phyloP scores from a whole-genome alignment of 2,888 invertebrate genomes.

The Pharmacophagus antenor region DNA sequence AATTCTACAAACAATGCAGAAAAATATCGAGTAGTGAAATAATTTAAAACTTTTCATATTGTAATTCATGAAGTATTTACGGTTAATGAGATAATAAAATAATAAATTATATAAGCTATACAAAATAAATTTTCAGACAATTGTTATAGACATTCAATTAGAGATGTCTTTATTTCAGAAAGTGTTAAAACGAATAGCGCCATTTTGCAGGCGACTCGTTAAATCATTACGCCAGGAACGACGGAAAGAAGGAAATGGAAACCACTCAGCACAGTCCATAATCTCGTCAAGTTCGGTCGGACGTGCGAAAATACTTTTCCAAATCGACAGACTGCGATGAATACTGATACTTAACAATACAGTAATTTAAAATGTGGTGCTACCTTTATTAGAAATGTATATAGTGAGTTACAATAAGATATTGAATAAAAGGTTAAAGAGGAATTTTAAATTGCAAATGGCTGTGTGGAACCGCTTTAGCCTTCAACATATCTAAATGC shows the following conservation, averaged over 20 bases:
- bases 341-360: slow-evolving; percentile 62
- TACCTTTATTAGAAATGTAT: not conserved
- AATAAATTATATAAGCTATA: not conserved
- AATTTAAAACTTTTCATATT: too few species aligned
- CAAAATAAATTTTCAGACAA: not conserved
- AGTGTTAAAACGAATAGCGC: slow-evolving; percentile 6
- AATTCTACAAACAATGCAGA: not conserved
- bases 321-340: slow-evolving; percentile 63
- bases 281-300: slow-evolving; percentile 23
- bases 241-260: slow-evolving; percentile 23
- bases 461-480: too few species aligned
- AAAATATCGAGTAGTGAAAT: not conserved
- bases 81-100: too few species aligned
- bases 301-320: slow-evolving; percentile 18
- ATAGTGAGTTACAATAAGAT: not conserved
- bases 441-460: too few species aligned
- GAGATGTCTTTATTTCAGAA: not conserved
- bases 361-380: not conserved
- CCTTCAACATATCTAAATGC: too few species aligned
- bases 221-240: slow-evolving; percentile 16
- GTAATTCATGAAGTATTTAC: too few species aligned
- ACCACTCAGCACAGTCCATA: slow-evolving; percentile 26
- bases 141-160: not conserved
- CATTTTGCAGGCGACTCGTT: slow-evolving; percentile 8
- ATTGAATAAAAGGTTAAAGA: too few species aligned